phyloP scores from a whole-genome alignment of 2,797 vertebrate genomes.

The Anniella stebbinsi region DNA sequence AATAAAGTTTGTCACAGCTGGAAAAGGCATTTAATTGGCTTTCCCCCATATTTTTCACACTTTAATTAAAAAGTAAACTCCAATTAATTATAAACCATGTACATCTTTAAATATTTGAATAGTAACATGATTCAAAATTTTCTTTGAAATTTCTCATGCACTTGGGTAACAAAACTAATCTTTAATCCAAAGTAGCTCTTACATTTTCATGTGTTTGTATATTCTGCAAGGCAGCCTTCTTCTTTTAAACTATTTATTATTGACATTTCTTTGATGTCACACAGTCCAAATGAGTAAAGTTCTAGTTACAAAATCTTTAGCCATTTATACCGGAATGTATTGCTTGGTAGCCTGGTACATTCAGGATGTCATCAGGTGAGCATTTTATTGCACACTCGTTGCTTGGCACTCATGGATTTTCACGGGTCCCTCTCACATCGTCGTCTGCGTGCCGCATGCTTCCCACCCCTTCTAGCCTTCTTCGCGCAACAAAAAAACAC shows the following conservation, averaged over 20 bases:
- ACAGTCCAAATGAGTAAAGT: neutral
- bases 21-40: constrained; percentile 24
- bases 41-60: neutral
- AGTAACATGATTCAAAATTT: neutral
- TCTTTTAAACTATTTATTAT: neutral
- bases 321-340: neutral
- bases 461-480: no score
- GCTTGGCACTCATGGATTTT: no score
- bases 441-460: no score
- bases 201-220: neutral
- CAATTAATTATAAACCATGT: neutral
- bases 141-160: constrained; percentile 13
- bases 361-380: no score
- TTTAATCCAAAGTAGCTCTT: neutral
- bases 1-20: constrained; percentile 6
- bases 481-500: no score
- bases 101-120: constrained; percentile 6
- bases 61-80: constrained; percentile 4
- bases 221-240: neutral
- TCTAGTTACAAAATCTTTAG: neutral
- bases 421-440: no score
- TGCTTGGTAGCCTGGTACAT: neutral
- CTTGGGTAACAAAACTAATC: neutral
- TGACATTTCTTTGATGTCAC: neutral
- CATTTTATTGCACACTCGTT: no score